Percentiles rank a stretch among this genome's conserved stretches.
These are phyloP conservation scores for Idaea aversata DNA, from an alignment of 2,888 invertebrate genomes.

Conservation along the genomic window DNA sequence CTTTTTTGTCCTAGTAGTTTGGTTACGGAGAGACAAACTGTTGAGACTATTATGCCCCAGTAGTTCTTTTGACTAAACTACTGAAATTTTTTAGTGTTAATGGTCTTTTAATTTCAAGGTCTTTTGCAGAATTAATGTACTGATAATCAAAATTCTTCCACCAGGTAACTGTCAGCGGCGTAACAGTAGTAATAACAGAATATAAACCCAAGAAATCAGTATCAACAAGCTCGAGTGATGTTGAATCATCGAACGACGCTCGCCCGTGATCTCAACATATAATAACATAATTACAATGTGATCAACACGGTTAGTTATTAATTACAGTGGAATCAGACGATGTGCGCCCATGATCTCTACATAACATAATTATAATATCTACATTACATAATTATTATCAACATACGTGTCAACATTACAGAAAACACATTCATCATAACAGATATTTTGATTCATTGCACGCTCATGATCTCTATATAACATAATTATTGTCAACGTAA, in stretches of 20 bases:
- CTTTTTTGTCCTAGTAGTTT: no score
- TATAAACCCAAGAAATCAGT: conserved; percentile 89
- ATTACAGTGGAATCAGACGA: neutral
- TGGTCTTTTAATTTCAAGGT: no score
- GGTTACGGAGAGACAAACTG: no score
- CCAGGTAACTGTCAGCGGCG: conserved; percentile 93
- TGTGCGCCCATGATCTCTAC: no score
- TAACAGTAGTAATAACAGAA: conserved; percentile 98
- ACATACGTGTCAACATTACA: neutral
- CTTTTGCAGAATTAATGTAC: neutral
- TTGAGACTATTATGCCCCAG: no score
- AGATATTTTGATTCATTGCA: no score
- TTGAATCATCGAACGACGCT: conserved; percentile 75
- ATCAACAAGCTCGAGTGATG: conserved; percentile 70
- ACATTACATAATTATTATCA: no score
- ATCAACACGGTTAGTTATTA: conserved; percentile 10
- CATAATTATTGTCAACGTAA: no score
- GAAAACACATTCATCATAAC: neutral
- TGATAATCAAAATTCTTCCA: conserved; percentile 15
- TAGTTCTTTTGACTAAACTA: no score
- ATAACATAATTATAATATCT: no score
- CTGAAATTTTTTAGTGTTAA: no score
- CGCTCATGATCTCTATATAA: neutral
- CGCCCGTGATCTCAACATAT: conserved; percentile 56
- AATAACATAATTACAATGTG: conserved; percentile 9